Evolutionary conservation across 2,797 vertebrate genomes (phyloP), one percentile per base, ranked within the genome.

Genomic region (Xiphorhynchus erythropygius): DNA sequence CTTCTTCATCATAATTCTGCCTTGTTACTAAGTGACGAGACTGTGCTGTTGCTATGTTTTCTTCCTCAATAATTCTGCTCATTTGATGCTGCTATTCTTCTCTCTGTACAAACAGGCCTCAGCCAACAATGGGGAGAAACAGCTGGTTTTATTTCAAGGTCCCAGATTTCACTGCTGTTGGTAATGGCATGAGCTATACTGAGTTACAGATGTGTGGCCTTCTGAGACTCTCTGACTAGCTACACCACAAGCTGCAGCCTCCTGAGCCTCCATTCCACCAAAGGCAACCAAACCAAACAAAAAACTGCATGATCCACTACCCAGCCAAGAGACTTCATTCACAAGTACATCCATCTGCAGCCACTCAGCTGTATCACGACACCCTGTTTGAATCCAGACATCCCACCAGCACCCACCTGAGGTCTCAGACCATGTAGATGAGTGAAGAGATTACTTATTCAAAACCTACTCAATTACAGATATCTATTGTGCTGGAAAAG

Each of bases 1-100:
- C 37, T 68, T 89, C 55, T 35, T 62, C 86, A 64, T 93, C 64
- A 5, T 63, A 93, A 84, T 65, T 56, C 76, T 85, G 71, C 65
- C 70, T 75, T 53, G 91, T 87, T 85, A 92, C 90, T 92, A 92
- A 35, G 88, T 74, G 74, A 62, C 5, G 4, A 81, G 42, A 27
- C 90, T 90, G 84, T 73, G 76, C 87, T 56, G 93, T 94, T 96
- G 90, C 94, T 95, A 82, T 71, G 90, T 80, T 90, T 93, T 56
- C 53, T 73, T 64, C 57, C 49, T 75, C 82, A 83, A 17, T 84
- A 94, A 90, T 76, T 56, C 84, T 56, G n/a, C 50, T 87, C 63
- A 93, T 88, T 90, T 88, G 59, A 80, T 60, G 69, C 75, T 91
- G 90, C 81, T 74, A 68, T 82, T 91, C 67, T 87, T 92, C 52